phyloP scores from a whole-genome alignment of 2,888 invertebrate genomes.

The Microctonus aethiopoides region DNA sequence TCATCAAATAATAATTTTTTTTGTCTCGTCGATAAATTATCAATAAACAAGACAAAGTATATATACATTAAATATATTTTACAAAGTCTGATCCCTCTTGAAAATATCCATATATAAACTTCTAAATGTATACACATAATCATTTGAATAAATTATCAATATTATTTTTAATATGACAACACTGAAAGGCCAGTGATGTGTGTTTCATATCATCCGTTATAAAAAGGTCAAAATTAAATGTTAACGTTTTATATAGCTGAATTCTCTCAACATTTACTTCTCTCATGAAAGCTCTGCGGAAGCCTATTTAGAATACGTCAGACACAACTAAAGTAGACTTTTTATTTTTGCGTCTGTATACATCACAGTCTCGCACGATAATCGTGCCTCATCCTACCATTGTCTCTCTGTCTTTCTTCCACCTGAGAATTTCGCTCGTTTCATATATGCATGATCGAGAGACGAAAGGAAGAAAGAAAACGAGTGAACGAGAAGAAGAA shows the following conservation, averaged over 20 bases:
- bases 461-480: not conserved
- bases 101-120: not conserved
- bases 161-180: constrained; percentile 1
- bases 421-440: not conserved
- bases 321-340: constrained; percentile 46
- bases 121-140: not conserved
- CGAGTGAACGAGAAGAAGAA: not conserved
- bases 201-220: constrained; percentile 12
- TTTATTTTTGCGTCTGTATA: constrained; percentile 2
- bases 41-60: constrained; percentile 17
- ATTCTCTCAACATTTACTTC: not conserved
- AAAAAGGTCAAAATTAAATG: constrained; percentile 12
- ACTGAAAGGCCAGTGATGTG: not conserved
- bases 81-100: not conserved
- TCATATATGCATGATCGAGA: not conserved
- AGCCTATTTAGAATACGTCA: constrained; percentile 56
- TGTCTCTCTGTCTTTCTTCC: not conserved
- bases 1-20: constrained; percentile 8
- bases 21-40: constrained; percentile 16
- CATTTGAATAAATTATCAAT: not conserved
- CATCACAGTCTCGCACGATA: not conserved
- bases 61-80: constrained; percentile 9
- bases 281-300: constrained; percentile 45
- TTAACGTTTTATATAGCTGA: not conserved
- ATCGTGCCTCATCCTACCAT: not conserved